Evolutionary conservation across 2,888 invertebrate species (phyloP), one percentile per base, ranked within the genome.

Genomic region (Catocala nupta): DNA sequence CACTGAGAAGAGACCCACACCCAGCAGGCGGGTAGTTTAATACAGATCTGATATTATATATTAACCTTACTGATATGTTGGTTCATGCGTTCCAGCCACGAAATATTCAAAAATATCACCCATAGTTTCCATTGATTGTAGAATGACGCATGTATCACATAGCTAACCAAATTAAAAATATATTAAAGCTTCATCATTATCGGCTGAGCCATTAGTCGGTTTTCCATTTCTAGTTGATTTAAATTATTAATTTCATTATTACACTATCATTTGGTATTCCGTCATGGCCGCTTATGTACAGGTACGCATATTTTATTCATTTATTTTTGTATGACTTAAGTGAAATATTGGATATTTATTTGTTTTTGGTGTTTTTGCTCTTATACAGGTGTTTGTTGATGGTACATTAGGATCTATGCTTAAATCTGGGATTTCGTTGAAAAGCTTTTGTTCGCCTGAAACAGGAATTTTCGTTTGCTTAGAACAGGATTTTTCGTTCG

Each of bases 261-360:
- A 51, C 48, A 53, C 8, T 47, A 47, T 53, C 77, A 74, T 67
- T 74, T 65, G 10, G 45, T 59, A 12, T 44, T 49, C 57, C 33
- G 47, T 59, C 65, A 75, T 75, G 74, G 74, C 68, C 50, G n/a
- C 39, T 11, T 8, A 12, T 50, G 12, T 59, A 73, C 71, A 60
- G 74, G 74, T 75, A 74, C 33, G 47, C 25, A 9, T 34, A 42
- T 16, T 33, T 42, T n/a, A 8, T 42, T 43, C 0, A 16, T 36
- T 33, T 44, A 45, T 0, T 43, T 5, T 8, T 51, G 12, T 12
- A 11, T 57, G 7, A 25, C 25, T 25, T 49, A 5, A 5, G 5
- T n/a, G 9, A 48, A 13, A 9, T 10, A 3, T 34, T 25, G n/a
- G 7, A 6, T 13, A 13, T 10, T 34, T 36, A 11, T n/a, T n/a